Base-by-base conservation (phyloP, 2,888 invertebrate genomes). In the Yponomeuta malinellus region DNA sequence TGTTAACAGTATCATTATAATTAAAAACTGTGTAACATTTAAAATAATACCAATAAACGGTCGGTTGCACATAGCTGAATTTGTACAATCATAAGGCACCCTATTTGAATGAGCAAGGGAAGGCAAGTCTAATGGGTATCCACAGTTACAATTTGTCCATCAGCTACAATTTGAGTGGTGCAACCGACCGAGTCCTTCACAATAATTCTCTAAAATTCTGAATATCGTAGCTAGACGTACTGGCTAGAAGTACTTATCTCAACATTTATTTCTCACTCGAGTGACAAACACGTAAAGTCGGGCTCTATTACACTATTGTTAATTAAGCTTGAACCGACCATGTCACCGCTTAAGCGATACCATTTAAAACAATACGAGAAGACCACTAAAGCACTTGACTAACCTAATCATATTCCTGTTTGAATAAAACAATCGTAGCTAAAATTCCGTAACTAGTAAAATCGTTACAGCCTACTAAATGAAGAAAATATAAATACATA, bases 401-500 rank as follows among this genome's bases (percentile, higher is more conserved):
- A 9, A 65, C n/a, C 15, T 59, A 59, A 15, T 12, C 29, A 29
- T 65, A 65, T 29, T 65, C 33, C 29, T 64, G 65, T 31, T 65
- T 65, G 29, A 63, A 63, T 33, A 31, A 65, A 65, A 65, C n/a
- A 31, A 65, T 12, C 33, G 65, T 31, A 65, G 31, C 65, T 65
- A 65, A 65, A 31, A 65, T 65, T 29, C 65, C 65, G 33, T 65
- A 65, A 33, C 65, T 65, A 65, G 31, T 33, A 10, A 65, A 65
- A 65, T 31, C 12, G 9, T 65, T 65, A 65, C 31, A 31, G 33
- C 65, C 65, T 65, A 65, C 29, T 33, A 15, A 65, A 65, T 29
- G n/a, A 9, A 65, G 31, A 52, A 69, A 10, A 52, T 52, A 69
- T 29, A 59, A 68, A 52, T 48, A 48, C n/a, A 69, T 69, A 52